Evolutionary conservation across 2,113 vertebrate species (phyloP).

Genomic region (Callipepla californica): DNA sequence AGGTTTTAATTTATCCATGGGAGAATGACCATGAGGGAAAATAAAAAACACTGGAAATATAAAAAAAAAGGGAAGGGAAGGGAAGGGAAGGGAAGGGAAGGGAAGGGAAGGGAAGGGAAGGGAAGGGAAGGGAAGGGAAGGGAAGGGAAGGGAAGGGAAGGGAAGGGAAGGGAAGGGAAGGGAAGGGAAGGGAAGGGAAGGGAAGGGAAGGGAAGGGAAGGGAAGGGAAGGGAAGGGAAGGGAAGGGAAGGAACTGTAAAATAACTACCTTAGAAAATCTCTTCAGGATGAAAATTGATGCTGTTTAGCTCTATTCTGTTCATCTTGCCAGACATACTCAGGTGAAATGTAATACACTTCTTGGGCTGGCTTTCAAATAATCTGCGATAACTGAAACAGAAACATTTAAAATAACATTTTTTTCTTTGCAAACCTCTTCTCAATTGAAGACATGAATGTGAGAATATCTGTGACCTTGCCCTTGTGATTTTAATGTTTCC

Average conservation of each 20-base stretch:
- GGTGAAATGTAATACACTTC: neutral
- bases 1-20: neutral
- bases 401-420: neutral
- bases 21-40: neutral
- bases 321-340: neutral
- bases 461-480: accelerated
- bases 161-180: too few species aligned
- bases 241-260: neutral
- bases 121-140: too few species aligned
- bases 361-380: neutral
- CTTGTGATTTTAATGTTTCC: neutral
- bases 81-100: neutral
- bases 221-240: too few species aligned
- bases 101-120: too few species aligned
- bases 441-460: neutral
- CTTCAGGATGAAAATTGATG: neutral
- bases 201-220: too few species aligned
- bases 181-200: too few species aligned
- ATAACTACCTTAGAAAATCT: neutral
- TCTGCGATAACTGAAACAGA: neutral
- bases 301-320: neutral
- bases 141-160: too few species aligned
- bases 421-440: neutral
- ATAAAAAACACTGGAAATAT: neutral
- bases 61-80: neutral